phyloP scores from a whole-genome alignment of 2,113 vertebrate genomes.

The Thamnaconus septentrionalis region DNA sequence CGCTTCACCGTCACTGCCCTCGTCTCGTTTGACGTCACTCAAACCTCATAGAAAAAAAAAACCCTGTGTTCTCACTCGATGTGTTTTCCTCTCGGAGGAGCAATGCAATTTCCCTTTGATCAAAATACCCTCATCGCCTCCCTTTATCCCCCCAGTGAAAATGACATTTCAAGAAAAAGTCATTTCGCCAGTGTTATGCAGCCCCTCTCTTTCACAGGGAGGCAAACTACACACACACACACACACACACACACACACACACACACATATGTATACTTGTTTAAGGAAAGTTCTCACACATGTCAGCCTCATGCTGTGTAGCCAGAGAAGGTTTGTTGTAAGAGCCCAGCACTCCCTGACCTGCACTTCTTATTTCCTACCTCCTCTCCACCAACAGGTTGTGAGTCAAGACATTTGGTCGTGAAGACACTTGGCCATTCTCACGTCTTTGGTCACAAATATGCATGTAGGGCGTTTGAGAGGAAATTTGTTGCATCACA shows the following conservation, averaged over 20 bases:
- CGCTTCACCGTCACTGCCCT: conserved; percentile 19
- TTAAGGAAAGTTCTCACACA: not conserved
- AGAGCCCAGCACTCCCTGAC: no score
- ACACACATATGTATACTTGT: no score
- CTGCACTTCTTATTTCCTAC: no score
- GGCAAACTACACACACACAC: no score
- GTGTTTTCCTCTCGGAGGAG: conserved; percentile 43
- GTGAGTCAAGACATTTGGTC: no score
- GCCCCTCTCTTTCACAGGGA: conserved; percentile 15
- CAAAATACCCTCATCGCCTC: conserved; percentile 50
- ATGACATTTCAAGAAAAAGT: conserved; percentile 67
- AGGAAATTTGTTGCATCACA: no score
- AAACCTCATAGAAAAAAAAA: conserved; percentile 28
- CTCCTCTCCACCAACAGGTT: no score
- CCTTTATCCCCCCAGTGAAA: conserved; percentile 51
- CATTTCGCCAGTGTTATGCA: conserved; percentile 43
- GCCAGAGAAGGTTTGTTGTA: conserved; percentile 50
- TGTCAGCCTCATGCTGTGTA: conserved; percentile 45
- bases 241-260: no score
- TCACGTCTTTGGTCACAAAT: no score
- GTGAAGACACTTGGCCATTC: no score
- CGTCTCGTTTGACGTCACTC: conserved; percentile 59
- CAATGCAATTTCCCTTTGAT: conserved; percentile 60
- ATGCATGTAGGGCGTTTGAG: no score
- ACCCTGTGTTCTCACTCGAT: conserved; percentile 37